Evolutionary conservation across 2,113 vertebrate genomes (phyloP).

Genomic region (Sphaerodactylus townsendi): DNA sequence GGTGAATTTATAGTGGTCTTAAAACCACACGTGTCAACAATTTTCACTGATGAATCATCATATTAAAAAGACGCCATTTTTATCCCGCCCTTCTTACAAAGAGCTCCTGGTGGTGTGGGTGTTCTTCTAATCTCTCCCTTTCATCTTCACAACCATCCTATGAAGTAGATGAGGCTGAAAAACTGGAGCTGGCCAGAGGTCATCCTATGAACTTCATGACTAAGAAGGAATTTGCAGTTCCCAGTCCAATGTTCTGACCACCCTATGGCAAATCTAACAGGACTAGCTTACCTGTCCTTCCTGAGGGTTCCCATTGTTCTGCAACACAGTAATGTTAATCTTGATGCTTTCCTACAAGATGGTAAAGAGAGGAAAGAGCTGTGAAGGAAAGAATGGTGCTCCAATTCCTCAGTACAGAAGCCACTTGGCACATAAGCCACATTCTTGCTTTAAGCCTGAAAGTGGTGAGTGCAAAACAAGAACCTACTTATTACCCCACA

Average conservation of each 20-base stretch:
- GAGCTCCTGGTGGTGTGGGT: too few species aligned
- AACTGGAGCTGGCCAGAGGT: too few species aligned
- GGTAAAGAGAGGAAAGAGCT: conserved; percentile 15
- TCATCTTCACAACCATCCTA: too few species aligned
- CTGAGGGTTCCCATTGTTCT: conserved; percentile 72
- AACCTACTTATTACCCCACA: background rate
- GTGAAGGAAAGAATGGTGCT: background rate
- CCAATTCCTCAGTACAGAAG: background rate
- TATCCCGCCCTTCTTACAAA: too few species aligned
- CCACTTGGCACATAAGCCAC: background rate
- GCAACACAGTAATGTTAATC: conserved; percentile 80
- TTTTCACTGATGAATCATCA: background rate
- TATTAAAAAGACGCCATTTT: too few species aligned
- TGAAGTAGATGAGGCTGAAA: too few species aligned
- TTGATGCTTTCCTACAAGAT: conserved; percentile 80
- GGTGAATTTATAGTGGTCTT: background rate
- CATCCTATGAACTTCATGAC: too few species aligned
- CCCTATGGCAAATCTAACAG: background rate
- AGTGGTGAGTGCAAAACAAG: accelerated
- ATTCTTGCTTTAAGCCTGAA: background rate
- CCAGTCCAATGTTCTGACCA: too few species aligned
- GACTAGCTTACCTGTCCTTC: conserved; percentile 81
- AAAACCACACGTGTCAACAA: too few species aligned
- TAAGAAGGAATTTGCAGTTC: too few species aligned
- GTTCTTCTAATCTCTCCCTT: too few species aligned